phyloP scores from a whole-genome alignment of 1,140 invertebrate species.

The Aphidius gifuensis region DNA sequence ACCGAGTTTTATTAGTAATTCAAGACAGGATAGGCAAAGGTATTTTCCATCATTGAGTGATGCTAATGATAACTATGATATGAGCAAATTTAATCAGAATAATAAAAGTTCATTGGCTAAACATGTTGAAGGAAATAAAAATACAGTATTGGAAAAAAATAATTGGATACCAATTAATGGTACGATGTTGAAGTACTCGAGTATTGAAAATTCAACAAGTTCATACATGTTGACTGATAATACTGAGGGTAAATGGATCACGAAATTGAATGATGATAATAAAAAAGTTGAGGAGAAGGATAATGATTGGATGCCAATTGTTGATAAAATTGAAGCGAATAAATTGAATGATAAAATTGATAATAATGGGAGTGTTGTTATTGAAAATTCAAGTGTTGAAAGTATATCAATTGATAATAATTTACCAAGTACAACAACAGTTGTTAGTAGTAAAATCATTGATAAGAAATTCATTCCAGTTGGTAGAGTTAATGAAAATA shows the following conservation, averaged over 20 bases:
- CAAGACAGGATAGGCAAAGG: constrained; percentile 41
- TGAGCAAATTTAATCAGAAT: neutral
- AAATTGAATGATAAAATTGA: neutral
- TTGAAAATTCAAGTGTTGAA: neutral
- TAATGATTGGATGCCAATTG: constrained; percentile 45
- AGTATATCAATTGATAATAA: neutral
- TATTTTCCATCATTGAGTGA: constrained; percentile 49
- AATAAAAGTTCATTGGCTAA: too few species aligned
- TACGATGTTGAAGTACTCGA: neutral
- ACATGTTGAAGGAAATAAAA: neutral
- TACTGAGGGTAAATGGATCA: constrained; percentile 35
- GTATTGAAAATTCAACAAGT: neutral
- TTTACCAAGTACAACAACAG: neutral
- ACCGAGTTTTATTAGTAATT: constrained; percentile 55
- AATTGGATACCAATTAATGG: constrained; percentile 26
- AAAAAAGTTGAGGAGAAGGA: constrained; percentile 28
- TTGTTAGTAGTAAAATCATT: constrained; percentile 13
- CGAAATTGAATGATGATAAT: constrained; percentile 15
- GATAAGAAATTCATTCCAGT: neutral
- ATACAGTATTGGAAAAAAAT: neutral
- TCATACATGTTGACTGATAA: constrained; percentile 30
- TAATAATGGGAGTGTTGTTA: neutral
- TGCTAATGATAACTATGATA: constrained; percentile 9
- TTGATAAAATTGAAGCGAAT: constrained; percentile 11
- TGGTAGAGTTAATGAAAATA: neutral